phyloP scores from a whole-genome alignment of 2,113 vertebrate species.

The Corythaeola cristata region DNA sequence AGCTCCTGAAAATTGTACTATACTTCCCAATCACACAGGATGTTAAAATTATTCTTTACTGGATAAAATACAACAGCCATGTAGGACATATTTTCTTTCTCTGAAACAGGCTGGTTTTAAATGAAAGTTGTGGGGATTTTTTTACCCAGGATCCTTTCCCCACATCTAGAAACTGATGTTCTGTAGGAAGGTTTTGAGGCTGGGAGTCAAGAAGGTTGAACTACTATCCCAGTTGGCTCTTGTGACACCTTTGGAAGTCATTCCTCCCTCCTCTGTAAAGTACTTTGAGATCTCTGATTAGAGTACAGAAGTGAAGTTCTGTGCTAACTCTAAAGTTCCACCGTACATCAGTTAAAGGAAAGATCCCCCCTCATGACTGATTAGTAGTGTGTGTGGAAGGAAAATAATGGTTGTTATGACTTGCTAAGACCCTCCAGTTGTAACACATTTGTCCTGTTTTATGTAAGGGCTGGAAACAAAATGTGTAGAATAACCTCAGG shows the following conservation, averaged over 20 bases:
- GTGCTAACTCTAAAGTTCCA: background rate
- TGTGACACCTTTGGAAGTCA: background rate
- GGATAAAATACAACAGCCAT: background rate
- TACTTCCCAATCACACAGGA: background rate
- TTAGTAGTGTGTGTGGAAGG: background rate
- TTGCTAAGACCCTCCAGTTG: constrained; percentile 1
- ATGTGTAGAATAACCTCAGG: background rate
- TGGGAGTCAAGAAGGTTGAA: background rate
- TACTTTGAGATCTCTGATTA: background rate
- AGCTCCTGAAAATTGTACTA: background rate
- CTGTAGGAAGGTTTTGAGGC: background rate
- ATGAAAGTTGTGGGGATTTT: background rate
- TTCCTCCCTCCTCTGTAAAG: background rate
- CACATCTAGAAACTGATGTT: background rate
- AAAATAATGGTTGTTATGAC: background rate
- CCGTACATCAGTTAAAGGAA: background rate
- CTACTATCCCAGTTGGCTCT: background rate
- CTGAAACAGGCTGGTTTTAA: background rate
- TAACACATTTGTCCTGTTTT: background rate
- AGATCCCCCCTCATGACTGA: background rate
- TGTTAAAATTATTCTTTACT: background rate
- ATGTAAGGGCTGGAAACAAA: background rate
- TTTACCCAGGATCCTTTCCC: background rate
- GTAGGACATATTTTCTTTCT: background rate
- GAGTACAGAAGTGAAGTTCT: background rate